Percentiles rank a stretch among this genome's conserved stretches.
Evolutionary conservation across 2,888 invertebrate species (phyloP).

Genomic region (Pemphredon lugubris): DNA sequence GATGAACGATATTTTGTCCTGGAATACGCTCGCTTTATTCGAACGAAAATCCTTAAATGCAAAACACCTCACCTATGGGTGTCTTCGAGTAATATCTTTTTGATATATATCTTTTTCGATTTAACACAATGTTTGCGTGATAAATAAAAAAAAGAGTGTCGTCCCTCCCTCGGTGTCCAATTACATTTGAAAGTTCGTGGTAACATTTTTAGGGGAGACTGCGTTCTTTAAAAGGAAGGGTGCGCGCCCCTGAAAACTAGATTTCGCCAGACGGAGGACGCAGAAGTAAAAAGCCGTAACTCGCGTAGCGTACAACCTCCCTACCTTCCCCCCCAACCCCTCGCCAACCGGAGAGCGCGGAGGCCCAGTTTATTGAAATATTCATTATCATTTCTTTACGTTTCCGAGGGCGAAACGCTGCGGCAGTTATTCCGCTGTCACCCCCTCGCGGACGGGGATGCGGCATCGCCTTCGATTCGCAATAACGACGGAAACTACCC

Average conservation of each 20-base stretch:
- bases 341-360: background rate
- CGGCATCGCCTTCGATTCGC: slow-evolving; percentile 27
- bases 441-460: slow-evolving; percentile 20
- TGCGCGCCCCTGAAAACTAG: background rate
- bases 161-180: no score
- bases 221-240: background rate
- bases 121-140: no score
- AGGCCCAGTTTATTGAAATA: slow-evolving; percentile 59
- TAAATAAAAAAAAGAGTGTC: no score
- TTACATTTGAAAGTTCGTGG: no score
- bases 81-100: no score
- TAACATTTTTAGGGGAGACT: no score
- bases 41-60: background rate
- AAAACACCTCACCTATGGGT: no score
- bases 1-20: slow-evolving; percentile 2
- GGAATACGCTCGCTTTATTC: background rate
- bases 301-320: slow-evolving; percentile 7
- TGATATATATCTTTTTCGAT: no score
- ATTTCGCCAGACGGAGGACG: no score
- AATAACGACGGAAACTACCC: slow-evolving; percentile 33
- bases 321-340: no score
- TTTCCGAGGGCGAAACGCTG: slow-evolving; percentile 11
- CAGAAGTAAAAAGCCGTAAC: slow-evolving; percentile 8
- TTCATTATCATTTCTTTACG: slow-evolving; percentile 49
- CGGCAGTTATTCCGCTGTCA: slow-evolving; percentile 28